Base-by-base conservation (phyloP, 2,797 vertebrate species). In the Fistularia tabacaria region DNA sequence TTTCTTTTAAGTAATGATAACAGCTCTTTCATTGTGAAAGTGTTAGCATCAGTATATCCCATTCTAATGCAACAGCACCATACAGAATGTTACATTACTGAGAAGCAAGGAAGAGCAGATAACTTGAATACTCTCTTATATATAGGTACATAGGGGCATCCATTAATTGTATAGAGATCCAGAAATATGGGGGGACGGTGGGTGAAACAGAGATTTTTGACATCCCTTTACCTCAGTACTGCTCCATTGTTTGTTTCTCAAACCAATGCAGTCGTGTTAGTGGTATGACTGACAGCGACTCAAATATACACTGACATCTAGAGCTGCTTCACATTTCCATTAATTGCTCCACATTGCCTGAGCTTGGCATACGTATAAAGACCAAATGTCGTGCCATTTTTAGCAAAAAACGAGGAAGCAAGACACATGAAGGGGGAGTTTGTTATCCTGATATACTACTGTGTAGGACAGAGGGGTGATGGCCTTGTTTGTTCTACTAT, bases 241-340 rank as follows among this genome's bases (percentile, higher is more conserved):
- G 65, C 77, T 73, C 67, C 61, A 76, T 82, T 87, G 81, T 89
- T 88, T 87, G 79, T 85, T 82, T 86, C 74, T 69, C 71, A 38
- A 72, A 66, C 76, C 66, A 74, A 61, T 78, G 63, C 66, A 81
- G 74, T 81, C 71, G 72, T 71, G 74, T 69, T 81, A 77, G 80
- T 59, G 69, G 65, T 74, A 77, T 88, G 88, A 90, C 69, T 89
- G 86, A 87, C 83, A 87, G 80, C 63, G 74, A 80, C 65, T 72
- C 67, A 66, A 66, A 86, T 81, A 72, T 46, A 78, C 58, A 59
- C 73, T 80, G 85, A 84, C 81, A 70, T 53, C 64, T 25, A 51
- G 79, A 77, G 80, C 81, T 80, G 83, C 85, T 87, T 85, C 83
- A 81, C 84, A 81, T 85, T 87, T 85, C 80, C 81, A 70, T 84